Percentiles rank a stretch among this genome's conserved stretches.
Evolutionary conservation across 2,797 vertebrate species (phyloP).

Genomic region (Nyctalus aviator): DNA sequence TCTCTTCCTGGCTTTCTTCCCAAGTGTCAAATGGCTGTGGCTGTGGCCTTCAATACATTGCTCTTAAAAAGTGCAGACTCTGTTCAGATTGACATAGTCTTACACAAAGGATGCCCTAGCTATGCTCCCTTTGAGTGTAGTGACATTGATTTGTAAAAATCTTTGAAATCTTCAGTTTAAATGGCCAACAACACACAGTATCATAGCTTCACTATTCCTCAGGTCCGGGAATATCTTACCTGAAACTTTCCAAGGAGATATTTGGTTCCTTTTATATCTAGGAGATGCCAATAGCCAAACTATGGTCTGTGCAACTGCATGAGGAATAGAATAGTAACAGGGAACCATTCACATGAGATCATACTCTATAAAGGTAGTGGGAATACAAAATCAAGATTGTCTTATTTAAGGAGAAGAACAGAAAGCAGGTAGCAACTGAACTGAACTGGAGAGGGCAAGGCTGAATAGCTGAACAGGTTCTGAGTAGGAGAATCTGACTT

Average conservation of each 20-base stretch:
- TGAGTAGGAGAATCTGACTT: not conserved
- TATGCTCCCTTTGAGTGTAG: not conserved
- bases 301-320: not conserved
- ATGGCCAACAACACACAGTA: not conserved
- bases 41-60: not conserved
- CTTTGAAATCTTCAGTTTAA: conserved; percentile 53
- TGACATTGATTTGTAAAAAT: conserved; percentile 48
- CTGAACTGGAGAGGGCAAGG: not conserved
- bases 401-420: conserved; percentile 26
- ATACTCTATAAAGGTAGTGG: not conserved
- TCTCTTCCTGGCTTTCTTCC: conserved; percentile 33
- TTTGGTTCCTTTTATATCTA: not conserved
- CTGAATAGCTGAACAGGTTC: not conserved
- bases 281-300: conserved; percentile 13
- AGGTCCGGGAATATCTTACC: not conserved
- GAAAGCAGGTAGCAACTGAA: not conserved
- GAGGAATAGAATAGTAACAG: not conserved
- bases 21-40: not conserved
- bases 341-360: not conserved
- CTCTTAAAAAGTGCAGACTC: conserved; percentile 42
- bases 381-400: not conserved
- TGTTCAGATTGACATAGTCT: conserved; percentile 34
- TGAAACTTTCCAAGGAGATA: not conserved
- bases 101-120: not conserved
- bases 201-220: not conserved